Conservation (phyloP, 2,113 vertebrate species). For the Lophius piscatorius region DNA sequence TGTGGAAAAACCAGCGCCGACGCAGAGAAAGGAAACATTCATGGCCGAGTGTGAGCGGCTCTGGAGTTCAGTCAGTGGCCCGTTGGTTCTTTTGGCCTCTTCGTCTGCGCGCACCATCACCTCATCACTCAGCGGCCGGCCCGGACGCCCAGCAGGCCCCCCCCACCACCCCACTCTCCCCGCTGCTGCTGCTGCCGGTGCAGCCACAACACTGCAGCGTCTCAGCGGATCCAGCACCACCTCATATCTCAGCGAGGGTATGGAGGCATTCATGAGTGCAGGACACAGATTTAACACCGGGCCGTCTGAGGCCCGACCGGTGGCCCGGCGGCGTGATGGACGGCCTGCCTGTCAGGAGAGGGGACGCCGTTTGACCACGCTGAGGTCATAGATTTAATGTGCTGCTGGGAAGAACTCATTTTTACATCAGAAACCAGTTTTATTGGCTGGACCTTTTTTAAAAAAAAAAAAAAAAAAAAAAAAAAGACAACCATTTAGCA, state of each 20-base stretch:
- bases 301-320: slow-evolving; percentile 39
- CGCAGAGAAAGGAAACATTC: slow-evolving; percentile 58
- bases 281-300: slow-evolving; percentile 67
- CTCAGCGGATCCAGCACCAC: slow-evolving; percentile 44
- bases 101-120: slow-evolving; percentile 59
- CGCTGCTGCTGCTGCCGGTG: slow-evolving; percentile 8
- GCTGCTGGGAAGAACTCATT: too few species aligned
- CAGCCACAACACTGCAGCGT: slow-evolving; percentile 32
- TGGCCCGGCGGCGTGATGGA: slow-evolving; percentile 49
- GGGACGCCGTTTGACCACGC: slow-evolving; percentile 15
- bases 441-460: too few species aligned
- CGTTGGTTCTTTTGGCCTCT: slow-evolving; percentile 26
- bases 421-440: too few species aligned
- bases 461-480: too few species aligned
- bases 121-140: slow-evolving; percentile 69
- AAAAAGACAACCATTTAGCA: too few species aligned
- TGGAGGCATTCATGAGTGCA: slow-evolving; percentile 55
- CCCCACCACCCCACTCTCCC: neutral
- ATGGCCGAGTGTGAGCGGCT: slow-evolving; percentile 34
- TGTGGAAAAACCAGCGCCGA: slow-evolving; percentile 2
- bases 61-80: slow-evolving; percentile 27
- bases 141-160: slow-evolving; percentile 31
- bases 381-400: slow-evolving; percentile 59
- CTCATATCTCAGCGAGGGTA: slow-evolving; percentile 57
- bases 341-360: slow-evolving; percentile 22